A percentile compares a stretch with the other conserved stretches of the same genome.
These are phyloP conservation scores for Pseudomyrmex pallidus DNA, from an alignment of 1,140 invertebrate species.

Conservation along the genomic window DNA sequence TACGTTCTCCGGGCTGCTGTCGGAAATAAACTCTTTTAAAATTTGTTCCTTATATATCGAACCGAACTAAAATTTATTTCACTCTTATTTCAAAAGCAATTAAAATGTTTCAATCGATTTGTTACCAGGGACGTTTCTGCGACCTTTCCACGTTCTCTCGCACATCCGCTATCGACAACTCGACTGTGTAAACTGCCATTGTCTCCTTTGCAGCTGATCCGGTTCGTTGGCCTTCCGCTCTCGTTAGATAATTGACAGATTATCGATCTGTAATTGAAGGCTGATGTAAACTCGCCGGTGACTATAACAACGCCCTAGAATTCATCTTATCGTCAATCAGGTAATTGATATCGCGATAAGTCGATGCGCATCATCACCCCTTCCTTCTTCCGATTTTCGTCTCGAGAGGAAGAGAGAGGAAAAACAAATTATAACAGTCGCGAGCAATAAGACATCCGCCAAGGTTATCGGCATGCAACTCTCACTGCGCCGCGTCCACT, in stretches of 20 bases:
- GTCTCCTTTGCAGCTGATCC: slow-evolving; percentile 1
- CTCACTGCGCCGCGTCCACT: neutral
- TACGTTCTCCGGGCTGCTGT: too few species aligned
- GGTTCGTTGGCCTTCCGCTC: neutral
- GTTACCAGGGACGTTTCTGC: too few species aligned
- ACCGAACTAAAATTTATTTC: too few species aligned
- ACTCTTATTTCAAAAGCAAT: too few species aligned
- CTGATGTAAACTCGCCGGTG: neutral
- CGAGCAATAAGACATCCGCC: slow-evolving; percentile 31
- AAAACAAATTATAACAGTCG: neutral
- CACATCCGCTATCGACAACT: neutral
- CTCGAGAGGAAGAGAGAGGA: neutral
- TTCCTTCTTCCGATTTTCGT: neutral
- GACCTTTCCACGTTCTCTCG: neutral
- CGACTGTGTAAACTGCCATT: neutral
- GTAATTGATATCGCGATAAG: too few species aligned
- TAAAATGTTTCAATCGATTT: too few species aligned
- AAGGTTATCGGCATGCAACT: slow-evolving; percentile 22
- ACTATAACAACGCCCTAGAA: neutral
- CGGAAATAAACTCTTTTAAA: too few species aligned
- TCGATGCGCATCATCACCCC: neutral
- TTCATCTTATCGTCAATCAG: neutral
- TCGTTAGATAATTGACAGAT: too few species aligned
- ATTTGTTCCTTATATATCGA: too few species aligned
- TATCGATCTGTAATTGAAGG: neutral